Conservation (phyloP, 1,140 invertebrate genomes). For the Chrysopa pallens region DNA sequence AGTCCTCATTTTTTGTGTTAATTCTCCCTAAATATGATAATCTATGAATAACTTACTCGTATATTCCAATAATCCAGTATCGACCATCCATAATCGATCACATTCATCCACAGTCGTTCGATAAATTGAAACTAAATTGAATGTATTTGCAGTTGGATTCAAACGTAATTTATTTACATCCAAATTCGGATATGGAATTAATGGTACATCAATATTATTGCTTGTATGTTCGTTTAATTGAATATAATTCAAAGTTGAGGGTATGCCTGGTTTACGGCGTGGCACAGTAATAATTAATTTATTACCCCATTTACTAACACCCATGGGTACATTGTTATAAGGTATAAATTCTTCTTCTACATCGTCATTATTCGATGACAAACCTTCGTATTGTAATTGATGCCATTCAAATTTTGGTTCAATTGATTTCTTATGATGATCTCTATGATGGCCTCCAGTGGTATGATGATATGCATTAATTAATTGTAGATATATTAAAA, state of each 20-base stretch:
- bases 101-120: conserved; percentile 44
- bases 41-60: conserved; percentile 9
- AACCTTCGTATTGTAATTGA: too few relatives aligned
- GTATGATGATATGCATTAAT: too few relatives aligned
- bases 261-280: conserved; percentile 40
- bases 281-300: conserved; percentile 55
- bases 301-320: conserved; percentile 40
- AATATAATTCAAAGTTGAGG: conserved; percentile 51
- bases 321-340: conserved; percentile 42
- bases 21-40: too few relatives aligned
- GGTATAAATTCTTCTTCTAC: too few relatives aligned
- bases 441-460: too few relatives aligned
- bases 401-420: too few relatives aligned
- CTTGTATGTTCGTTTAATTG: neutral
- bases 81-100: conserved; percentile 52
- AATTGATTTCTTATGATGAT: too few relatives aligned
- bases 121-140: conserved; percentile 40
- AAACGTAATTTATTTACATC: conserved; percentile 25
- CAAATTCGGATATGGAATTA: conserved; percentile 43
- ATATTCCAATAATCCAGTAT: conserved; percentile 42
- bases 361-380: too few relatives aligned
- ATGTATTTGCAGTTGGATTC: conserved; percentile 18
- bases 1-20: too few relatives aligned
- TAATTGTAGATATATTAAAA: too few relatives aligned
- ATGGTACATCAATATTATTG: conserved; percentile 14